Percentiles rank a stretch among this genome's conserved stretches.
These are phyloP conservation scores for Dryoscopus gambensis DNA, from an alignment of 2,113 vertebrate genomes.

Conservation along the genomic window DNA sequence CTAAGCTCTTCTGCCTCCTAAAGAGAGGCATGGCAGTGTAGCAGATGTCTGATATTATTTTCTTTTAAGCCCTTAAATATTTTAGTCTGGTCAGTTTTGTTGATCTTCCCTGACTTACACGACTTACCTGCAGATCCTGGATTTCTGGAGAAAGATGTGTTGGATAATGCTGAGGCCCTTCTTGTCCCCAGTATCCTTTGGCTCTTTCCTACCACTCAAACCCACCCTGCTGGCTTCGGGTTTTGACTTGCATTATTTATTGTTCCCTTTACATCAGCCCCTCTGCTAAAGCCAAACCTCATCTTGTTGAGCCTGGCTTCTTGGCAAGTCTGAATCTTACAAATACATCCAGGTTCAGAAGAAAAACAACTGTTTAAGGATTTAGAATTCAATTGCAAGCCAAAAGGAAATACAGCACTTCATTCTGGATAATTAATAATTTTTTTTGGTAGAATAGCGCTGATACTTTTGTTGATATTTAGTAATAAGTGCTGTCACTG, in stretches of 20 bases:
- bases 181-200: background rate
- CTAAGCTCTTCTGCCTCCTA: background rate
- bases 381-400: background rate
- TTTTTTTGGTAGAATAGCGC: background rate
- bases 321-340: background rate
- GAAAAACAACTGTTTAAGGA: background rate
- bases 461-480: background rate
- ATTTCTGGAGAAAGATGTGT: background rate
- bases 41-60: background rate
- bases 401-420: background rate
- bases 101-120: background rate
- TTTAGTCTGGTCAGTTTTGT: background rate
- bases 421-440: background rate
- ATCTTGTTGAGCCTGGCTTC: background rate
- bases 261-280: background rate
- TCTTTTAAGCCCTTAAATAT: background rate
- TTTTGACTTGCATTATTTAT: background rate
- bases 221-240: background rate
- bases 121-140: background rate
- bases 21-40: background rate
- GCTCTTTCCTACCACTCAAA: background rate
- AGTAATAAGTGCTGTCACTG: background rate
- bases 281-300: background rate
- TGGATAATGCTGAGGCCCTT: background rate
- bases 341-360: background rate